A percentile compares a stretch with the other conserved stretches of the same genome.
Conservation (phyloP, 2,113 vertebrate genomes). For the Zapornia atra region DNA sequence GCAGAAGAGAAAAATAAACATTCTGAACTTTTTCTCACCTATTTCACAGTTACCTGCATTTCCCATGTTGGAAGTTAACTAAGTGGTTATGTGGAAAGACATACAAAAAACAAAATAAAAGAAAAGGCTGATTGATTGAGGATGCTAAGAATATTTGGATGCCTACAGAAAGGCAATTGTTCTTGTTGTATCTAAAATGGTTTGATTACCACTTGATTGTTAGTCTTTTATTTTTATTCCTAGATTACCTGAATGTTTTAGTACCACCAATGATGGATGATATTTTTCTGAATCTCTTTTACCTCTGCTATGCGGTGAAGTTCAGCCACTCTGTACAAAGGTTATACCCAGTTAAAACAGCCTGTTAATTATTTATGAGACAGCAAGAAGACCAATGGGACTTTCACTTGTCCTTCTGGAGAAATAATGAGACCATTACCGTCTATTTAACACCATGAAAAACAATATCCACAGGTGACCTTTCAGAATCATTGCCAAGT, state of each 20-base stretch:
- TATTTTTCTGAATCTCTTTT: constrained; percentile 41
- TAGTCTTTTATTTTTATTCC: not conserved
- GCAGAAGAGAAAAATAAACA: not conserved
- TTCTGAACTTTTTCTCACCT: not conserved
- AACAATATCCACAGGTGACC: constrained; percentile 71
- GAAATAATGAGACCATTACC: constrained; percentile 66
- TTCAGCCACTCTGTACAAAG: constrained; percentile 58
- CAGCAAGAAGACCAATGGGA: constrained; percentile 70
- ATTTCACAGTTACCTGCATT: not conserved
- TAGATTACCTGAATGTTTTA: constrained; percentile 28
- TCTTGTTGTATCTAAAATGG: not conserved
- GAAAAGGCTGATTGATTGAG: not conserved
- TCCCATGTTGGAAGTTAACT: not conserved
- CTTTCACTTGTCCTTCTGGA: constrained; percentile 59
- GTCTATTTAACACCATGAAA: constrained; percentile 69
- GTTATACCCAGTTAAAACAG: constrained; percentile 67
- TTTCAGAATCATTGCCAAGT: constrained; percentile 58
- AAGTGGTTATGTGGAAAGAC: not conserved
- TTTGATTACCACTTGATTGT: not conserved
- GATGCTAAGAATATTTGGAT: not conserved
- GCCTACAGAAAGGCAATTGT: not conserved
- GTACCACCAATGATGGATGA: constrained; percentile 15
- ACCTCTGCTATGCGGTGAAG: not conserved
- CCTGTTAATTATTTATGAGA: constrained; percentile 74
- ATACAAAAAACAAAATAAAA: not conserved